Base-by-base conservation (phyloP, 92 coral and sea anemone species). In the Siderastrea siderea region DNA sequence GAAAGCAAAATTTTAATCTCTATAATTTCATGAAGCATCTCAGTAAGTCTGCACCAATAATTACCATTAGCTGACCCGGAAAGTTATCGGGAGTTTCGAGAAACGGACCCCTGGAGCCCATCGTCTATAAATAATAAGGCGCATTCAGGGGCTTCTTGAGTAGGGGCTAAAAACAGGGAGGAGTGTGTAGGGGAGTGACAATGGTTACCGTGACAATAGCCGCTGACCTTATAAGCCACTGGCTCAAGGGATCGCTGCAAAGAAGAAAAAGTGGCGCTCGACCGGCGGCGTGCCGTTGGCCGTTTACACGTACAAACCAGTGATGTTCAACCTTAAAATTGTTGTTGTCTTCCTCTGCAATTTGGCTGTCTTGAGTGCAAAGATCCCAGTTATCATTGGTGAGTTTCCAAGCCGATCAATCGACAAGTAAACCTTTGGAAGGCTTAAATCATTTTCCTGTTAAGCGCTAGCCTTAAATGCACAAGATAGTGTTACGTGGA, bases 341-440 rank as follows among this genome's bases (percentile, higher is more conserved):
- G 58, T 82, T 1, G 6, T 71, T 70, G n/a, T 82, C 8, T 38
- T 82, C 45, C 46, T 71, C 54, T 12, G 70, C 57, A 52, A 51
- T 19, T n/a, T 84, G 38, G 74, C 80, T 10, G 43, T 63, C 10
- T 19, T 84, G 5, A 46, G 50, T 46, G 90, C 93, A 63, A 84
- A 79, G 60, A 77, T 82, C 15, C 93, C 93, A n/a, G 58, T 90
- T 14, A 79, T 90, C n/a, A 90, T 90, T 64, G 93, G 93, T 90
- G 79, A 90, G 93, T 84, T 69, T 43, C 7, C 9, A 55, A 10
- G 5, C 38, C 47, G 48, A 26, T 38, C 17, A 75, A 26, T 26
- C 38, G 38, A 26, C 38, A 26, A 26, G 38, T 26, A 26, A 26
- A 26, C 38, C 38, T 26, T 26, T 26, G 38, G 38, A 26, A 26